These are phyloP conservation scores for Patella ulyssiponensis DNA, from an alignment of 2,888 invertebrate genomes.

Conservation along the genomic window DNA sequence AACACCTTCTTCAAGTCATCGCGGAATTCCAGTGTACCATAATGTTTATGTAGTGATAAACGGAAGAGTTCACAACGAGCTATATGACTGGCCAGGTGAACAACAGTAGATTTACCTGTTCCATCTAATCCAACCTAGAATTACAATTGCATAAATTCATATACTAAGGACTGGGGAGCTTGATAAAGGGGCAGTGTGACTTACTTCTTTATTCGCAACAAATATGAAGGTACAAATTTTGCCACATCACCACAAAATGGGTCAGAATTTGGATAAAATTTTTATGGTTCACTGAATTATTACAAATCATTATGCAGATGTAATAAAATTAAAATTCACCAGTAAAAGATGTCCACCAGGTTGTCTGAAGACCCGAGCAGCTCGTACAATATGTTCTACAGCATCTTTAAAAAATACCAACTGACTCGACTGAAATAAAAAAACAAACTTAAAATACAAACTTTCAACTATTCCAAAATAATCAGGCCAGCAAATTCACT, in stretches of 20 bases:
- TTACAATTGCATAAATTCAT: slow-evolving; percentile 1
- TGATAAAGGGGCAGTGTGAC: no score
- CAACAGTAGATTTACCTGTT: slow-evolving; percentile 69
- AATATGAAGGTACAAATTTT: no score
- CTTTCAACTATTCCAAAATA: neutral
- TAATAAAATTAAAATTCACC: slow-evolving; percentile 43
- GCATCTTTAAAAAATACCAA: slow-evolving; percentile 72
- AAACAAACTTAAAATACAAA: neutral
- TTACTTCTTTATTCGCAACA: neutral
- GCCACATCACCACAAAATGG: no score
- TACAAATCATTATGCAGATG: no score
- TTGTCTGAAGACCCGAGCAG: slow-evolving; percentile 70
- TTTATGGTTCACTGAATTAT: no score
- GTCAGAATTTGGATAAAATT: no score
- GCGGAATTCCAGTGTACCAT: slow-evolving; percentile 65
- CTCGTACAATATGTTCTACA: slow-evolving; percentile 69
- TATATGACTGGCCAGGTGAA: slow-evolving; percentile 67
- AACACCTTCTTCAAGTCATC: slow-evolving; percentile 70
- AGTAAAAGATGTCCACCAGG: slow-evolving; percentile 71
- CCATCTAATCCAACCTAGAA: slow-evolving; percentile 68
- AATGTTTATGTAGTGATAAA: slow-evolving; percentile 67
- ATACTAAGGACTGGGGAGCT: neutral
- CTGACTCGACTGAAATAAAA: slow-evolving; percentile 59
- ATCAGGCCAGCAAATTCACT: neutral
- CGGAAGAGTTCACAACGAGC: slow-evolving; percentile 66